Conservation (phyloP, 2,113 vertebrate species). For the Vulpes ferrilata region DNA sequence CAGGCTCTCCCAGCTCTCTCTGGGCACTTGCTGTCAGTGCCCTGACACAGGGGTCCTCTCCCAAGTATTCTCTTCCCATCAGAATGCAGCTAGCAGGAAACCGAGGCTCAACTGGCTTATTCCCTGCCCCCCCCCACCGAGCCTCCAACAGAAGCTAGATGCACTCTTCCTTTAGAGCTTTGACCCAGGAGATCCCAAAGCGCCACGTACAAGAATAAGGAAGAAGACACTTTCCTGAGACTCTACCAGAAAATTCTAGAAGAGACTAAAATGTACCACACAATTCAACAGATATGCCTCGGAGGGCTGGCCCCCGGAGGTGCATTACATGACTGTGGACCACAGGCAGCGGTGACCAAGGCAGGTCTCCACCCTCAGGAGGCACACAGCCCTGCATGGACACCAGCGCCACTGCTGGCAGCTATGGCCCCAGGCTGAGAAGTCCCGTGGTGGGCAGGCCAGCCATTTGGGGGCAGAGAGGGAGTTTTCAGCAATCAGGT, state of each 20-base stretch:
- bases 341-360: not conserved
- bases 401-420: no score
- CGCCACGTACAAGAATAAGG: not conserved
- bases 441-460: fast-evolving
- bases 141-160: not conserved
- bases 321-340: fast-evolving
- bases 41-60: no score
- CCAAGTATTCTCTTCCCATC: not conserved
- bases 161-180: not conserved
- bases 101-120: fast-evolving
- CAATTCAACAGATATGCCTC: not conserved
- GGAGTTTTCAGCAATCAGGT: not conserved
- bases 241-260: not conserved
- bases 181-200: not conserved
- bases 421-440: not conserved
- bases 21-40: not conserved
- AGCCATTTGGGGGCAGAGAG: fast-evolving
- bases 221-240: not conserved
- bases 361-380: not conserved
- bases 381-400: not conserved
- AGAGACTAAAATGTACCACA: not conserved
- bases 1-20: not conserved
- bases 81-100: not conserved
- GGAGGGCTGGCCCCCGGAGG: fast-evolving
- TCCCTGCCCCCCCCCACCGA: not conserved